Base-by-base conservation (phyloP, 2,113 vertebrate species). In the Aleadryas rufinucha region DNA sequence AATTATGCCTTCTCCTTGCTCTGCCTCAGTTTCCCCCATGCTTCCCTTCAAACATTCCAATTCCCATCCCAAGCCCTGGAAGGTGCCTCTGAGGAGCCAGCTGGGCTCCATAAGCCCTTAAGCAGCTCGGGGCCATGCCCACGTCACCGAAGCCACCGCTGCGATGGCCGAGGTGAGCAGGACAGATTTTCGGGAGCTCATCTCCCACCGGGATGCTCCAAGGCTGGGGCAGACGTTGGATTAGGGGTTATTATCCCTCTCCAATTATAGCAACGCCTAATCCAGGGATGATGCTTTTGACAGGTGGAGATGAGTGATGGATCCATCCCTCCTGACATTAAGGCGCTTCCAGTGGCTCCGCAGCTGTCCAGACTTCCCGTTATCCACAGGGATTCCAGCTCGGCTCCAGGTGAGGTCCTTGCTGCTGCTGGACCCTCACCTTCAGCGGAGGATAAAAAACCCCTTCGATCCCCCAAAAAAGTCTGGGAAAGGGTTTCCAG, bases 261-360 rank as follows among this genome's bases (percentile, higher is more conserved):
- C 94, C 84, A 89, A 2, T 90, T 96, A 96, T 94, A 97, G 96
- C 45, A 97, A 83, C 1, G 0, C 20, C 44, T 97, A 93, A 97
- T 97, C 95, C 85, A 19, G 85, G 85, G 95, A 95, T 97, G 95
- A 97, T 72, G 92, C 17, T 90, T 97, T 90, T 97, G 95, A 97
- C 96, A 97, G 92, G 94, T 22, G 10, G 92, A 78, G 84, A 91
- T 91, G 84, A 91, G 61, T 2, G 19, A 61, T 14, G 49, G 64
- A 70, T 53, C 56, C 78, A 41, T 76, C 57, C 56, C 65, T 91
- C n/a, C 87, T 68, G 82, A 11, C 49, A 6, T 79, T 96, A 95
- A 96, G 77, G 60, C 0, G 22, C 49, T 96, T 93, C 41, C 56
- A 78, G 90, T 0, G 5, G 33, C 52, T 84, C 41, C 0, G 2